A percentile compares a stretch with the other conserved stretches of the same genome.
These are phyloP conservation scores for Hyperopisus bebe DNA, from an alignment of 2,113 vertebrate genomes.

Conservation along the genomic window DNA sequence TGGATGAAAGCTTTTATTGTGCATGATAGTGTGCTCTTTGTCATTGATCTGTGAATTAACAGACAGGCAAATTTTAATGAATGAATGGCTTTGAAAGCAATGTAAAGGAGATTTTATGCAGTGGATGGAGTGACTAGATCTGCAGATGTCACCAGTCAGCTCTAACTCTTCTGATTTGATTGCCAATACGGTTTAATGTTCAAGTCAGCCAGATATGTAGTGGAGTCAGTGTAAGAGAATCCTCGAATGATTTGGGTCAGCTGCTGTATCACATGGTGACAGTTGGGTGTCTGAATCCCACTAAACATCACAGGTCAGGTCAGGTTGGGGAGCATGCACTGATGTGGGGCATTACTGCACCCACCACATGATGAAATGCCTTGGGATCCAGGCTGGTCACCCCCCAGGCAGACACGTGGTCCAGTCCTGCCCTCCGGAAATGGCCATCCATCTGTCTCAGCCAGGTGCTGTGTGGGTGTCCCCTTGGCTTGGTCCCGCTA, in stretches of 20 bases:
- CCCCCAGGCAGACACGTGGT: too few relatives aligned
- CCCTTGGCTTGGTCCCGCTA: too few relatives aligned
- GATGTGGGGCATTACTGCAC: too few relatives aligned
- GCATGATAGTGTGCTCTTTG: background rate
- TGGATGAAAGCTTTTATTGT: constrained; percentile 16
- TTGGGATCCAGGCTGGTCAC: too few relatives aligned
- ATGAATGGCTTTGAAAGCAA: constrained; percentile 1
- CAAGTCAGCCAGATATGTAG: background rate
- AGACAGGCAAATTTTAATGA: background rate
- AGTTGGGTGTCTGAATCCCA: background rate
- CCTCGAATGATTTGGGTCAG: background rate
- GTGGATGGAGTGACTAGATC: constrained; percentile 19
- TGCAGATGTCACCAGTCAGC: background rate
- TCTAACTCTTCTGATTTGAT: background rate
- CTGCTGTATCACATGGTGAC: background rate
- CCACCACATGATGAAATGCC: too few relatives aligned
- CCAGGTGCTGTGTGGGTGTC: too few relatives aligned
- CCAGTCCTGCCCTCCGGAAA: too few relatives aligned
- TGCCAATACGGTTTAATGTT: background rate
- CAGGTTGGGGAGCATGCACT: too few relatives aligned
- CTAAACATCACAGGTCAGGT: background rate
- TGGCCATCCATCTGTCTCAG: too few relatives aligned
- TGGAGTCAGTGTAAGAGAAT: background rate
- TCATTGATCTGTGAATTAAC: constrained; percentile 12
- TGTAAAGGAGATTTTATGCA: background rate